These are phyloP conservation scores for Sialis fuliginosa DNA, from an alignment of 2,888 invertebrate genomes.

Conservation along the genomic window DNA sequence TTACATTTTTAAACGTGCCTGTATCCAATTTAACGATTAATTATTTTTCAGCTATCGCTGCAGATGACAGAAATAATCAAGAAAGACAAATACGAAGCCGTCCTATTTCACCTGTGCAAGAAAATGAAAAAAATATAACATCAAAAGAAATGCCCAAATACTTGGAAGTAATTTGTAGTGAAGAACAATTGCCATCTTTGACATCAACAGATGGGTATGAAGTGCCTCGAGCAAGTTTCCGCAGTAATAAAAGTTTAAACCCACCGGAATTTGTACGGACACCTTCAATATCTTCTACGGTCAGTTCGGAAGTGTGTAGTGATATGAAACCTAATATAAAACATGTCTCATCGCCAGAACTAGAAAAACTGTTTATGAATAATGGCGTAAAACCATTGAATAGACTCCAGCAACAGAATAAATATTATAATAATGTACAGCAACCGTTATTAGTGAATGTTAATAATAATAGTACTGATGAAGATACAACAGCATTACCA, in stretches of 20 bases:
- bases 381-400: too few species aligned
- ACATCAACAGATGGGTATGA: conserved; percentile 42
- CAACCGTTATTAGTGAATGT: too few species aligned
- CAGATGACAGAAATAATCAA: conserved; percentile 9
- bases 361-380: too few species aligned
- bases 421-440: too few species aligned
- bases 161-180: conserved; percentile 45
- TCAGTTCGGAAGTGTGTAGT: not conserved
- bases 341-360: too few species aligned
- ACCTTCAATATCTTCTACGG: not conserved
- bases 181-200: conserved; percentile 14
- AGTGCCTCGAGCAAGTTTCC: conserved; percentile 30
- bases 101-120: conserved; percentile 8
- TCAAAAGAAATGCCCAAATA: conserved; percentile 32
- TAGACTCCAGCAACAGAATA: too few species aligned
- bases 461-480: too few species aligned
- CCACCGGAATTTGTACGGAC: not conserved
- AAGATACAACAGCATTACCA: too few species aligned
- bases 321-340: not conserved
- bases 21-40: not conserved
- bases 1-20: not conserved
- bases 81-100: not conserved
- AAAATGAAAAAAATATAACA: conserved; percentile 8
- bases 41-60: not conserved
- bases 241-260: conserved; percentile 7